phyloP scores from a whole-genome alignment of 2,888 invertebrate species.

The Brenthis daphne region DNA sequence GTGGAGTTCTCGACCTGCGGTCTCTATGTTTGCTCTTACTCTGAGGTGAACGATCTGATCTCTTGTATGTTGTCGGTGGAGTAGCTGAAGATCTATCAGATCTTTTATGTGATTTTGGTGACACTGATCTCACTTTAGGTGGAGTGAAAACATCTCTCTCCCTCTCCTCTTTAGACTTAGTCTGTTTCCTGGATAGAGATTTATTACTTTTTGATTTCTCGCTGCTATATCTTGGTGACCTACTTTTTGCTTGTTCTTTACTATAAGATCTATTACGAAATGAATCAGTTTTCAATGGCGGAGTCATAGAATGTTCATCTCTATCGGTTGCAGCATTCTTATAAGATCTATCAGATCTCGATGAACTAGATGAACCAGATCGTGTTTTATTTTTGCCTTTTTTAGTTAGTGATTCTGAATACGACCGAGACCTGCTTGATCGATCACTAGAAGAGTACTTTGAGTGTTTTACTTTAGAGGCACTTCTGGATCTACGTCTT shows the following conservation, averaged over 20 bases:
- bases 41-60: constrained; percentile 54
- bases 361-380: constrained; percentile 56
- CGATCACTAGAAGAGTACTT: constrained; percentile 69
- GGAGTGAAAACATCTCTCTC: constrained; percentile 51
- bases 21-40: constrained; percentile 51
- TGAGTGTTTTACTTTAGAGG: constrained; percentile 53
- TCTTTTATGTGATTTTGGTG: constrained; percentile 52
- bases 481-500: constrained; percentile 57
- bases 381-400: constrained; percentile 22
- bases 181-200: constrained; percentile 53
- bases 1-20: constrained; percentile 49
- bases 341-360: constrained; percentile 59
- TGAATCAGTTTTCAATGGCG: constrained; percentile 52
- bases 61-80: constrained; percentile 55
- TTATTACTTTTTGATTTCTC: constrained; percentile 46
- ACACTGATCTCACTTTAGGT: constrained; percentile 48
- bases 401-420: constrained; percentile 52
- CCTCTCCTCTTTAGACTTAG: constrained; percentile 48
- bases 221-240: constrained; percentile 45
- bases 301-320: constrained; percentile 52
- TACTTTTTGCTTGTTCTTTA: constrained; percentile 46
- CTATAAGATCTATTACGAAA: constrained; percentile 50
- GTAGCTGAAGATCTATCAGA: constrained; percentile 55
- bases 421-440: constrained; percentile 62
- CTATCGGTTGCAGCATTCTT: constrained; percentile 48